Evolutionary conservation across 2,888 invertebrate genomes (phyloP).

Genomic region (Erebia aethiops): DNA sequence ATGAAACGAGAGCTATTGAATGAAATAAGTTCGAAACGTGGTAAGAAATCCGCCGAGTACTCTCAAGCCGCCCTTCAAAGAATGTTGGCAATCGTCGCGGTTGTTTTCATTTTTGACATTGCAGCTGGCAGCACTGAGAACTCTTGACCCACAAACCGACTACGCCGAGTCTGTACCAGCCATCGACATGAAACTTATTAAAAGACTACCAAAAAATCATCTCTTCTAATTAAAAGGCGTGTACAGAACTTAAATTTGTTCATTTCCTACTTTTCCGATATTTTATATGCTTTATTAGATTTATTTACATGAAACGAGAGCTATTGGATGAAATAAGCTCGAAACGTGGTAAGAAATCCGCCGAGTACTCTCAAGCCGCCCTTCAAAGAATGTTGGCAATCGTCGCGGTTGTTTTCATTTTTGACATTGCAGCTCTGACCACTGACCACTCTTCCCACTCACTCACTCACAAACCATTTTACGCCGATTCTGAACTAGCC

Average conservation of each 20-base stretch:
- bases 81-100: constrained; percentile 24
- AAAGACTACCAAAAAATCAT: too few species aligned
- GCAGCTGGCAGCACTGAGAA: constrained; percentile 23
- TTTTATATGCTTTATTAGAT: too few species aligned
- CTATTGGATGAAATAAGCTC: neutral
- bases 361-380: constrained; percentile 16
- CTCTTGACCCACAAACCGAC: constrained; percentile 32
- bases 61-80: constrained; percentile 26
- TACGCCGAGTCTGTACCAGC: neutral
- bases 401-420: constrained; percentile 28
- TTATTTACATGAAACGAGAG: too few species aligned
- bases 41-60: constrained; percentile 1
- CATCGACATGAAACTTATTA: constrained; percentile 8
- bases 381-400: constrained; percentile 29
- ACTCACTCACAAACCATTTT: constrained; percentile 30
- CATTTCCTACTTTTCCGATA: too few species aligned
- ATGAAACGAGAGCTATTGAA: neutral
- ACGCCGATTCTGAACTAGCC: neutral
- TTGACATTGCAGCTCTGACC: constrained; percentile 29
- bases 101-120: constrained; percentile 33
- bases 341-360: constrained; percentile 2
- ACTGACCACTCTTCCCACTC: constrained; percentile 20
- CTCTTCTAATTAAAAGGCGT: too few species aligned
- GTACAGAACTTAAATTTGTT: too few species aligned
- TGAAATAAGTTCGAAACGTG: neutral